phyloP scores from a whole-genome alignment of 2,797 vertebrate genomes.

The Acanthiza pusilla region DNA sequence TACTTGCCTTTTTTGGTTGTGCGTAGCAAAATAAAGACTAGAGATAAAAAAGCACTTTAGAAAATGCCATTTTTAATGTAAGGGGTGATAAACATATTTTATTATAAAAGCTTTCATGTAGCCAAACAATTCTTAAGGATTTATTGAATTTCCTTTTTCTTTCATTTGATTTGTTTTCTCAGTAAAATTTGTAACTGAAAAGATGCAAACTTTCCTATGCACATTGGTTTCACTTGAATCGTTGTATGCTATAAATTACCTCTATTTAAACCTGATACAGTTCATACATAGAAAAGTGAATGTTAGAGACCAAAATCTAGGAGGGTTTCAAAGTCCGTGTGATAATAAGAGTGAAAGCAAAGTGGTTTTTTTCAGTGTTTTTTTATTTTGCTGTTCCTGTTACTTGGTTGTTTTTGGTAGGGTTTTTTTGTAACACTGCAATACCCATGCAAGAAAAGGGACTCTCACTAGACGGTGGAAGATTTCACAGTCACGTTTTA shows the following conservation, averaged over 20 bases:
- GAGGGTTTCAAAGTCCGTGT: neutral
- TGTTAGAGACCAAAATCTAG: neutral
- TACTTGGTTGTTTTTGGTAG: neutral
- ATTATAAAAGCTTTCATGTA: neutral
- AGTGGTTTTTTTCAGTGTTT: rapidly evolving
- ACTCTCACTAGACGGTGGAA: neutral
- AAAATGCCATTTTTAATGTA: neutral
- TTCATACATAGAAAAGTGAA: neutral
- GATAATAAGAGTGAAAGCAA: neutral
- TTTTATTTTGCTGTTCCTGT: neutral
- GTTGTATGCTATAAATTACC: neutral
- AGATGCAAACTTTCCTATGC: neutral
- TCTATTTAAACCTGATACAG: neutral
- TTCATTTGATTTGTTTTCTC: neutral
- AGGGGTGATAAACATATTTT: neutral
- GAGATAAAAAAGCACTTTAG: neutral
- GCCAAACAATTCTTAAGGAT: neutral
- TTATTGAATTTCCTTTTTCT: neutral
- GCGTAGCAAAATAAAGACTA: neutral
- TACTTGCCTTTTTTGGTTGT: neutral
- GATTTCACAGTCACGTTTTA: neutral
- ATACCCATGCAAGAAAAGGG: neutral
- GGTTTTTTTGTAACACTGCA: neutral
- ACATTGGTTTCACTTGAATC: neutral
- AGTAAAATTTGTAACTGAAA: neutral